These are phyloP conservation scores for Apis mellifera DNA, from an alignment of 1,140 invertebrate genomes.

Conservation along the genomic window Amel_HAv3.1 CM009944.2:10050501-10051000, in stretches of 20 bases:
- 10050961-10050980: conserved; percentile 33
- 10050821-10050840: conserved; percentile 12
- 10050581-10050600: conserved; percentile 15
- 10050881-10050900: conserved; percentile 65
- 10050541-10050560: conserved; percentile 28
- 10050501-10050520: conserved; percentile 53
- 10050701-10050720: background rate
- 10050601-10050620: conserved; percentile 23
- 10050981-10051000: conserved; percentile 35
- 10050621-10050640: background rate
- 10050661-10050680: background rate
- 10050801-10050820: conserved; percentile 12
- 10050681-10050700: background rate
- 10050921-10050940: conserved; percentile 53
- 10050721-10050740: background rate
- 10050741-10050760: conserved; percentile 61
- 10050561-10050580: conserved; percentile 11
- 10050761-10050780: conserved; percentile 55
- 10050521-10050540: conserved; percentile 60
- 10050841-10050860: conserved; percentile 57
- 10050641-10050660: background rate
- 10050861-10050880: conserved; percentile 61
- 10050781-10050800: conserved; percentile 16
- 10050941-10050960: conserved; percentile 56
- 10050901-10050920: conserved; percentile 53